Base-by-base conservation (phyloP, 2,888 invertebrate species). In the Bhutanitis thaidina region DNA sequence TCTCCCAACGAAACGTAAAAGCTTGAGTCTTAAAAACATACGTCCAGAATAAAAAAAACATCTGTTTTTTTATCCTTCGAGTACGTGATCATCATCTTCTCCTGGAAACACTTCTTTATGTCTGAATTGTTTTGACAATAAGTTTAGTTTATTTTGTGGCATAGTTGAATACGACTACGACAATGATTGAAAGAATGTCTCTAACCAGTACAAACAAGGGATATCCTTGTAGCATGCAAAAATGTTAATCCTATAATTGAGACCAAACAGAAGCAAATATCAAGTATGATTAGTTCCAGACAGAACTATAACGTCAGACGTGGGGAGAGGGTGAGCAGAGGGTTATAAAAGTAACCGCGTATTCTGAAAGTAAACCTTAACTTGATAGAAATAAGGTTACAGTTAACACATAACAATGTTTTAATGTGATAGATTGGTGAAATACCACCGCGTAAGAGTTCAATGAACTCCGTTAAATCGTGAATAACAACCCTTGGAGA, bases 281-380 rank as follows among this genome's bases (percentile, higher is more conserved):
- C 77, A 74, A 65, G 69, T 70, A 63, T 70, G 71, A 83, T 85
- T 82, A 81, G 68, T 75, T 70, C 74, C 81, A 82, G 77, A 77
- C 84, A 69, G 77, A 79, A 52, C 77, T 74, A 77, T 59, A 65
- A 64, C 70, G 65, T 73, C 69, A 69, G 62, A 55, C 47, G 46
- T 56, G 54, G 79, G 75, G 77, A 60, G 78, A 77, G 79, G 77
- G 78, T 67, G 69, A 60, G 66, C 61, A 51, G 55, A 66, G 71
- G 75, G 64, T 53, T 62, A 61, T 52, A 59, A 54, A 53, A 53
- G 49, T 41, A 51, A 49, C 9, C 30, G 15, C 16, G 0, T 13
- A 38, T 43, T 38, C 27, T 30, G 35, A 66, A 57, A 57, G 55
- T 53, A 43, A 54, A 60, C 55, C 50, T 47, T 61, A 59, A 43